A percentile compares a stretch with the other conserved stretches of the same genome.
These are phyloP conservation scores for Pollenia amentaria DNA, from an alignment of 2,888 invertebrate species.

Conservation along the genomic window DNA sequence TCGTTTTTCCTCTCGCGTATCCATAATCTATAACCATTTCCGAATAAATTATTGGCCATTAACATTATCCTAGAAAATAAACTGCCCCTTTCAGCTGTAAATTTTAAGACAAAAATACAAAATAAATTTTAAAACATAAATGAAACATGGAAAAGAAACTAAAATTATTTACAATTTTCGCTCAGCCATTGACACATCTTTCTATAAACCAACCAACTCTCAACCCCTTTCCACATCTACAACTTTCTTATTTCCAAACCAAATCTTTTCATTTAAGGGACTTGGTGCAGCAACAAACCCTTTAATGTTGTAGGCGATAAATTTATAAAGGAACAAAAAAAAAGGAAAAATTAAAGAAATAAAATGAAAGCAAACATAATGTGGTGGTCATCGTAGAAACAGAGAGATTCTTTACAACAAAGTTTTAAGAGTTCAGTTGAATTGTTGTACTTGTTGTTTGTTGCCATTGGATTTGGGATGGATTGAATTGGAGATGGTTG, in stretches of 20 bases:
- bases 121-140: conserved; percentile 28
- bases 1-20: too few relatives aligned
- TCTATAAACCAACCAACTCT: neutral
- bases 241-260: neutral
- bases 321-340: conserved; percentile 11
- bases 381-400: conserved; percentile 54
- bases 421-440: conserved; percentile 49
- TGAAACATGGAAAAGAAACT: conserved; percentile 20
- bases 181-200: conserved; percentile 47
- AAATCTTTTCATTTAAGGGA: neutral
- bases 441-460: conserved; percentile 18
- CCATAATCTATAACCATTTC: too few relatives aligned
- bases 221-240: neutral
- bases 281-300: conserved; percentile 53
- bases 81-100: neutral
- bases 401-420: conserved; percentile 48
- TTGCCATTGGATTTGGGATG: conserved; percentile 58
- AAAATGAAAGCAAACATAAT: conserved; percentile 65
- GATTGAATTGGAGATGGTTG: conserved; percentile 65
- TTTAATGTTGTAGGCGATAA: conserved; percentile 64
- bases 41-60: neutral
- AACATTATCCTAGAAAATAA: neutral
- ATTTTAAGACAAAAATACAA: neutral
- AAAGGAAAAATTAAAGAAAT: conserved; percentile 53
- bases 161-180: conserved; percentile 19